Conservation (phyloP, 1,140 invertebrate species). For the Ctenoplectra terminalis region DNA sequence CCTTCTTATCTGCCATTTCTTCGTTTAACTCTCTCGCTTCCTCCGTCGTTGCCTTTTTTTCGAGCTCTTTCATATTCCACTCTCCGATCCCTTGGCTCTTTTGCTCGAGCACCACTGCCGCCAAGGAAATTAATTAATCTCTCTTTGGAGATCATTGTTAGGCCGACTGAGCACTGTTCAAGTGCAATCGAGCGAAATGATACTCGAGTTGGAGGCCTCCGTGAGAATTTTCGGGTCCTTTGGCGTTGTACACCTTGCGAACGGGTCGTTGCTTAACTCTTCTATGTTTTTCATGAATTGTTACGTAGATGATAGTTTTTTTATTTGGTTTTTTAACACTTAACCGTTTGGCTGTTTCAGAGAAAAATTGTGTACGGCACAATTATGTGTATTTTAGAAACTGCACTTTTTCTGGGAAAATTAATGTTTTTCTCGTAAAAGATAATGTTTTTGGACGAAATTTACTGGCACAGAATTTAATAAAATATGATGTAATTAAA, state of each 20-base stretch:
- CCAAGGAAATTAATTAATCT: slow-evolving; percentile 49
- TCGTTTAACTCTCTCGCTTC: slow-evolving; percentile 58
- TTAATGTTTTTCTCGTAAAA: no score
- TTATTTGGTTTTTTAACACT: no score
- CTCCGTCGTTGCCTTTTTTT: slow-evolving; percentile 18
- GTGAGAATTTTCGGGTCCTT: slow-evolving; percentile 15
- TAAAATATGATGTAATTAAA: no score
- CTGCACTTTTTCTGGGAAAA: no score
- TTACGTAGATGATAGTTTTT: no score
- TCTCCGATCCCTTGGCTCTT: neutral
- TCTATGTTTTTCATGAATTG: no score
- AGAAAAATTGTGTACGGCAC: no score
- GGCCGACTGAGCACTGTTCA: slow-evolving; percentile 4
- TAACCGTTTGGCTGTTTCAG: no score
- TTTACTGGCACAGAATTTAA: no score
- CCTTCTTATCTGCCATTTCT: slow-evolving; percentile 70
- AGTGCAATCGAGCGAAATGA: slow-evolving; percentile 31
- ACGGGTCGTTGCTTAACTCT: neutral
- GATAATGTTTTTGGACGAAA: no score
- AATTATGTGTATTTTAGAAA: no score
- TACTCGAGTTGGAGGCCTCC: neutral
- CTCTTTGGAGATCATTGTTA: slow-evolving; percentile 39
- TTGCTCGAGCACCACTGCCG: slow-evolving; percentile 22
- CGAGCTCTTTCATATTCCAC: slow-evolving; percentile 3
- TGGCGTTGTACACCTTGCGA: neutral